Conservation (phyloP, 2,797 vertebrate genomes). For the Cheirogaleus major region DNA sequence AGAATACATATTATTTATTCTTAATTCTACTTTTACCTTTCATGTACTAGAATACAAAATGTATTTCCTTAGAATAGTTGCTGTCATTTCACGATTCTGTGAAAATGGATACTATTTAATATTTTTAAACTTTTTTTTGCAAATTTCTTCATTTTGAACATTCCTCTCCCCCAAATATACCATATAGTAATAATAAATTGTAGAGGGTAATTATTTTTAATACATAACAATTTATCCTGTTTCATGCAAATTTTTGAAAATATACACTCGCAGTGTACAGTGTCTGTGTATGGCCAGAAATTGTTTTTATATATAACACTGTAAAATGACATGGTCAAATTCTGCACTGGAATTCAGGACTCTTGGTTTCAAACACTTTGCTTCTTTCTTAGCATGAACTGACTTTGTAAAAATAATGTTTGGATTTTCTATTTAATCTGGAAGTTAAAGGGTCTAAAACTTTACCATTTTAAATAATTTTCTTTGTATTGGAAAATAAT, state of each 20-base stretch:
- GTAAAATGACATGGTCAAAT: neutral
- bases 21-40: neutral
- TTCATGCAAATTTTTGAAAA: neutral
- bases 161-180: neutral
- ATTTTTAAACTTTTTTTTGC: neutral
- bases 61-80: neutral
- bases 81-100: neutral
- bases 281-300: neutral
- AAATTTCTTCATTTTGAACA: neutral
- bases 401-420: neutral
- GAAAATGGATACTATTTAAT: neutral
- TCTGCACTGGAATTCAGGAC: neutral
- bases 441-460: neutral
- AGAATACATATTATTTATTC: neutral
- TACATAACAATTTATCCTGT: neutral
- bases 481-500: neutral
- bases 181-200: neutral
- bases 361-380: neutral
- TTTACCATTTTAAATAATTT: neutral
- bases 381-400: neutral
- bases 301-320: neutral
- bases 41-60: neutral
- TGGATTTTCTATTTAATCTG: neutral
- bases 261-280: neutral
- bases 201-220: neutral